These are phyloP conservation scores for Rhagonycha lutea DNA, from an alignment of 2,888 invertebrate species.

Conservation along the genomic window DNA sequence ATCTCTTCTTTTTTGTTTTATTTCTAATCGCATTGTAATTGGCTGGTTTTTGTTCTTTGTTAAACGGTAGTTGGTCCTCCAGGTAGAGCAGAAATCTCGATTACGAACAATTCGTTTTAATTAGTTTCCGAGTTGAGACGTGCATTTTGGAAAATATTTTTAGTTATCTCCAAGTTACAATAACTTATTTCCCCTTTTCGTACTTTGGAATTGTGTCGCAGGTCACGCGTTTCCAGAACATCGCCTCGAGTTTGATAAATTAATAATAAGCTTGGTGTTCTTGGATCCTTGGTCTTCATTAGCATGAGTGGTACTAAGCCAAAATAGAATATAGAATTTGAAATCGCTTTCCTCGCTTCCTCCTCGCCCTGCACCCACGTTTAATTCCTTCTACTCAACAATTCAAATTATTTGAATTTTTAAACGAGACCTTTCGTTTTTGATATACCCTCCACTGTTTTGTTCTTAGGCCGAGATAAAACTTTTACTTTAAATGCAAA, in stretches of 20 bases:
- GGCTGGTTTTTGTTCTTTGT: not conserved
- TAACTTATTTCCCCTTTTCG: not conserved
- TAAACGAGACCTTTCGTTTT: not conserved
- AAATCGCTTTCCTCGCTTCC: slow-evolving; percentile 12
- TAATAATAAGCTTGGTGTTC: slow-evolving; percentile 29
- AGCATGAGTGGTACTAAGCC: slow-evolving; percentile 25
- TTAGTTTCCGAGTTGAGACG: not conserved
- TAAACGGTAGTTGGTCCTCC: not conserved
- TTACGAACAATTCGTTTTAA: not conserved
- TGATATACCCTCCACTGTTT: not conserved
- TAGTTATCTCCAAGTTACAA: slow-evolving; percentile 1
- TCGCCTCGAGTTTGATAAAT: slow-evolving; percentile 31
- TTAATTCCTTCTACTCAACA: slow-evolving; percentile 14
- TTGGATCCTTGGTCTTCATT: slow-evolving; percentile 27
- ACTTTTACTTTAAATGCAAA: not conserved
- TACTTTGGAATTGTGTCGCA: slow-evolving; percentile 22
- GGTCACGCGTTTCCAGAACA: slow-evolving; percentile 29
- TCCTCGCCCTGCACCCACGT: not conserved
- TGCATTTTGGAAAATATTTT: not conserved
- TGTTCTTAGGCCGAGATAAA: not conserved
- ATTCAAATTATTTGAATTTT: slow-evolving; percentile 21
- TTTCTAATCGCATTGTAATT: slow-evolving; percentile 12
- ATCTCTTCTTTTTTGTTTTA: slow-evolving; percentile 17
- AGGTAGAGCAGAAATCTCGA: not conserved
- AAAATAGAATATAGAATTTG: slow-evolving; percentile 27